These are phyloP conservation scores for Camptogramma bilineatum DNA, from an alignment of 2,888 invertebrate genomes.

Conservation along the genomic window DNA sequence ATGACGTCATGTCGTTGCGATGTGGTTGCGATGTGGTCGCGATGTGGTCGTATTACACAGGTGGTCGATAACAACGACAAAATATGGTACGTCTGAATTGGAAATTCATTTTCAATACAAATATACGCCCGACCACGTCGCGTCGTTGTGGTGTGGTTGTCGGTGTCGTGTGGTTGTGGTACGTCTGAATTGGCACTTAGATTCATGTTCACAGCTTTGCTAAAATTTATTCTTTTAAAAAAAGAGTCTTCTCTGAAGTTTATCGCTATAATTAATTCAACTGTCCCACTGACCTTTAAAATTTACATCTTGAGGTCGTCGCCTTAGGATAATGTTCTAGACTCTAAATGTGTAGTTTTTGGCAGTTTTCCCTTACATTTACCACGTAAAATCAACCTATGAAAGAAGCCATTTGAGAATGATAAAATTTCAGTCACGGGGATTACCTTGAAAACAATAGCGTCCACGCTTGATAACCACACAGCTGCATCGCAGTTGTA, in stretches of 20 bases:
- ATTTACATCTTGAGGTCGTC: background rate
- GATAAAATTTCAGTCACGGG: slow-evolving; percentile 6
- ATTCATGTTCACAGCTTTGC: no score
- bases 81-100: no score
- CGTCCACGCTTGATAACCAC: slow-evolving; percentile 11
- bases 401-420: slow-evolving; percentile 3
- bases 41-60: no score
- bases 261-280: background rate
- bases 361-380: background rate
- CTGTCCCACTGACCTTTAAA: background rate
- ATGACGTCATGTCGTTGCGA: no score
- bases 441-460: slow-evolving; percentile 24
- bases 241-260: background rate
- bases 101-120: no score
- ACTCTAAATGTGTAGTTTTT: background rate
- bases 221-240: background rate
- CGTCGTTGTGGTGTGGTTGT: no score
- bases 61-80: no score
- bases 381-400: background rate
- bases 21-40: no score
- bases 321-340: background rate
- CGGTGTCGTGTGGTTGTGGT: no score
- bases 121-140: no score
- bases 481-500: slow-evolving; percentile 13
- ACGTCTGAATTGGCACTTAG: no score